phyloP scores from a whole-genome alignment of 2,888 invertebrate genomes.

The Nycteola revayana region DNA sequence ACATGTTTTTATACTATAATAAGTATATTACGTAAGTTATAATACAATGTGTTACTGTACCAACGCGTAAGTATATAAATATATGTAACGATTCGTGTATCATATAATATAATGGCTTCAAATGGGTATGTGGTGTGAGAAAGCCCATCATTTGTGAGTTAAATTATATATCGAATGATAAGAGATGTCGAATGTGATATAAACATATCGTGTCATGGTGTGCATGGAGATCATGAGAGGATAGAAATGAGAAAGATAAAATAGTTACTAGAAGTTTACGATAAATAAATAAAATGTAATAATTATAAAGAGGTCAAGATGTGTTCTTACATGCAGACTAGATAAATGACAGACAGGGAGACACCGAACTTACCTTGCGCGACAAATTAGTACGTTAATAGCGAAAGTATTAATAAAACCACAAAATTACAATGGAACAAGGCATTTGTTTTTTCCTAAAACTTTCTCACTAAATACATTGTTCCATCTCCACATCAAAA shows the following conservation, averaged over 20 bases:
- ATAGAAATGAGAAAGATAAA: conserved; percentile 62
- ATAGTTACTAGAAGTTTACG: conserved; percentile 52
- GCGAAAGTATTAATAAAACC: conserved; percentile 51
- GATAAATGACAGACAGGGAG: conserved; percentile 61
- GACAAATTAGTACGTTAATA: conserved; percentile 43
- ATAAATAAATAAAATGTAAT: conserved; percentile 46
- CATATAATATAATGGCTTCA: conserved; percentile 3
- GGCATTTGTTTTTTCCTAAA: conserved; percentile 45
- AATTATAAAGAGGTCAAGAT: conserved; percentile 44
- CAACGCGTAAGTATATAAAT: conserved; percentile 32
- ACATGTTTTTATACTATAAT: conserved; percentile 45
- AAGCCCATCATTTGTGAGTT: conserved; percentile 45
- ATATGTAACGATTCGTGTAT: conserved; percentile 27
- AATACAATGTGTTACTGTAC: conserved; percentile 49
- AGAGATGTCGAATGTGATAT: conserved; percentile 51
- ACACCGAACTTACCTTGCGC: conserved; percentile 75
- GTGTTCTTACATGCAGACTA: conserved; percentile 67
- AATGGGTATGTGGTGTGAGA: conserved; percentile 50
- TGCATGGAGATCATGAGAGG: conserved; percentile 70
- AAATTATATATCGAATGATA: conserved; percentile 48
- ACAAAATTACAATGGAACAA: conserved; percentile 60
- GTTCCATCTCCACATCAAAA: conserved; percentile 67
- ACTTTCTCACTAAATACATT: conserved; percentile 51
- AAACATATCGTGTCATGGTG: conserved; percentile 65
- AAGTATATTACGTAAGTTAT: conserved; percentile 40